Percentiles rank a stretch among this genome's conserved stretches.
phyloP scores from a whole-genome alignment of 2,797 vertebrate species.

The Rhincodon typus region DNA sequence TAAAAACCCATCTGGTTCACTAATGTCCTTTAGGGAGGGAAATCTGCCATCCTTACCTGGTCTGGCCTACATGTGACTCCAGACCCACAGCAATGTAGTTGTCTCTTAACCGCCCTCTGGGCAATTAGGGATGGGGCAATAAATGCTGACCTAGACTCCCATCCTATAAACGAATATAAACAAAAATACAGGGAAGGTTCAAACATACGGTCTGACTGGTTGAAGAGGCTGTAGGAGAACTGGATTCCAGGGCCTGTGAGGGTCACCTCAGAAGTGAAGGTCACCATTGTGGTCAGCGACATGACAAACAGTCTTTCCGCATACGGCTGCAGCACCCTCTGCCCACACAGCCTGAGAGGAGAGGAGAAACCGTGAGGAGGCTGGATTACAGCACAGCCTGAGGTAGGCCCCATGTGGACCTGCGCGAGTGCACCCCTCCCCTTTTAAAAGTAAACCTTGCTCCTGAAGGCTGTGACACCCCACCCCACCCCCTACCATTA shows the following conservation, averaged over 20 bases:
- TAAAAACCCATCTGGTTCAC: no score
- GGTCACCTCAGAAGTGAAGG: constrained; percentile 76
- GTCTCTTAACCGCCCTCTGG: no score
- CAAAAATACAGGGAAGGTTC: no score
- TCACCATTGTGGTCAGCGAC: constrained; percentile 59
- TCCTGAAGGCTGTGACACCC: not conserved
- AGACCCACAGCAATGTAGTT: no score
- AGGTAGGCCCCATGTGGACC: not conserved
- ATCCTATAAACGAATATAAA: no score
- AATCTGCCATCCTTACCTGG: no score
- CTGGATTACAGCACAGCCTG: not conserved
- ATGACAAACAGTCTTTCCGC: constrained; percentile 67
- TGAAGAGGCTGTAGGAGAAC: constrained; percentile 75
- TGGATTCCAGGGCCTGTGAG: constrained; percentile 81
- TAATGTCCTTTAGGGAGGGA: no score
- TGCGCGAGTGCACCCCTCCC: not conserved
- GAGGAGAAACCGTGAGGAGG: not conserved
- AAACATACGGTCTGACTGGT: constrained; percentile 79
- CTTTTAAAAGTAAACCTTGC: not conserved
- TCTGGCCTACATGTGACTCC: no score
- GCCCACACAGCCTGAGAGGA: constrained; percentile 70
- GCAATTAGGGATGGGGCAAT: no score
- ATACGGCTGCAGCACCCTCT: constrained; percentile 69
- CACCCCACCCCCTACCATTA: no score
- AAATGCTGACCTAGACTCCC: no score